Evolutionary conservation across 1,140 invertebrate genomes (phyloP).

Genomic region (Ceratina australensis): DNA sequence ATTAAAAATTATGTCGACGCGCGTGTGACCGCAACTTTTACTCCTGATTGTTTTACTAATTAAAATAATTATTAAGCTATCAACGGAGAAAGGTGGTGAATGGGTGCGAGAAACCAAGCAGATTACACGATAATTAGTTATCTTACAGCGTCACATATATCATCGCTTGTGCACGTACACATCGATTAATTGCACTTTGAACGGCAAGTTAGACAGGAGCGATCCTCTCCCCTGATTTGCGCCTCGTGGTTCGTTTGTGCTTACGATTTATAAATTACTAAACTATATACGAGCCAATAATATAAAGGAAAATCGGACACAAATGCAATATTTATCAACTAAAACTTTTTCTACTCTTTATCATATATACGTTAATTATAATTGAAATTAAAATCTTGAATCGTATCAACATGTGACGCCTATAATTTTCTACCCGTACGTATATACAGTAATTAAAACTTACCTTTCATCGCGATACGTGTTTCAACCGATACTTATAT

Average conservation of each 20-base stretch:
- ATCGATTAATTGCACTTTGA: background rate
- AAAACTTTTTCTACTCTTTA: background rate
- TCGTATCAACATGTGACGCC: background rate
- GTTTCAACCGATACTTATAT: too few species aligned
- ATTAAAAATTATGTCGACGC: background rate
- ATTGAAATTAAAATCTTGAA: slow-evolving; percentile 1
- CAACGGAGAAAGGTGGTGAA: background rate
- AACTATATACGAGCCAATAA: background rate
- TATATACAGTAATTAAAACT: background rate
- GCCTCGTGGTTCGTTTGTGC: background rate
- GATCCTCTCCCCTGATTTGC: background rate
- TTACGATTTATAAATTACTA: background rate
- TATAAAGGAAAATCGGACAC: background rate
- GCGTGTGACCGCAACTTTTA: background rate
- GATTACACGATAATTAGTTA: slow-evolving; percentile 10
- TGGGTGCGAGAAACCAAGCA: slow-evolving; percentile 12
- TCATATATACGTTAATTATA: background rate
- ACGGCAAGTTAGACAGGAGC: background rate
- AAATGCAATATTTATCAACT: background rate
- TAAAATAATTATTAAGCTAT: slow-evolving; percentile 2
- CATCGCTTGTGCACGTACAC: slow-evolving; percentile 1
- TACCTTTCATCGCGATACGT: background rate
- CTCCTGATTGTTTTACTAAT: slow-evolving; percentile 1
- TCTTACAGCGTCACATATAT: background rate
- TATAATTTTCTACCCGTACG: background rate